Base-by-base conservation (phyloP, 35 echinoderm and acorn worm species). In the Antedon bifida region DNA sequence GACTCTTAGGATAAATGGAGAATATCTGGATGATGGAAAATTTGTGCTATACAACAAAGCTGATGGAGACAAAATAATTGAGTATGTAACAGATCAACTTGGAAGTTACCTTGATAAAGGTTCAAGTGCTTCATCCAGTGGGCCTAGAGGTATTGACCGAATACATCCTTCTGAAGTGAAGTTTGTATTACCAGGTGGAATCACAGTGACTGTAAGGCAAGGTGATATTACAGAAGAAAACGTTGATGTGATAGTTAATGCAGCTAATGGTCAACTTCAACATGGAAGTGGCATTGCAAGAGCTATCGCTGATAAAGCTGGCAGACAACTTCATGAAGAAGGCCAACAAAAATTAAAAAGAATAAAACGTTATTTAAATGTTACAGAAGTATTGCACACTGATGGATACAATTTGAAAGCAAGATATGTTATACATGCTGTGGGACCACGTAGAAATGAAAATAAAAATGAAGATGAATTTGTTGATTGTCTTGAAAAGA, bases 201-300 rank as follows among this genome's bases (percentile, higher is more conserved):
- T 82, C 1, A 31, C 34, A 33, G 64, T 84, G 10, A 32, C 38
- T 30, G 34, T 84, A 32, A 31, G 35, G 26, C 30, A 84, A 10
- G 82, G 64, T 34, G 64, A 84, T 28, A 84, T 84, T 29, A 75
- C 64, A 11, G 42, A 74, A 34, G 55, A 46, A 84, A 75, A 34
- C 75, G 82, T 84, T 84, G 82, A 84, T 30, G 74, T 84, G 0
- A 84, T 84, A 29, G 82, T 84, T 11, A 84, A 84, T 75, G 82
- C 82, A 29, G 82, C 82, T 0, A 84, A 84, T 84, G 56, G 74
- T 34, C 1, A 74, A 0, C 82, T 84, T 3, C 30, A 33, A 7
- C 82, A 84, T 36, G 82, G 82, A 4, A 36, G 55, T 34, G 82
- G 74, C 23, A 64, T 84, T 36, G 82, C 82, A 12, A 56, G 64